Evolutionary conservation across 2,888 invertebrate species (phyloP).

Genomic region (Dicyrtoma fusca): DNA sequence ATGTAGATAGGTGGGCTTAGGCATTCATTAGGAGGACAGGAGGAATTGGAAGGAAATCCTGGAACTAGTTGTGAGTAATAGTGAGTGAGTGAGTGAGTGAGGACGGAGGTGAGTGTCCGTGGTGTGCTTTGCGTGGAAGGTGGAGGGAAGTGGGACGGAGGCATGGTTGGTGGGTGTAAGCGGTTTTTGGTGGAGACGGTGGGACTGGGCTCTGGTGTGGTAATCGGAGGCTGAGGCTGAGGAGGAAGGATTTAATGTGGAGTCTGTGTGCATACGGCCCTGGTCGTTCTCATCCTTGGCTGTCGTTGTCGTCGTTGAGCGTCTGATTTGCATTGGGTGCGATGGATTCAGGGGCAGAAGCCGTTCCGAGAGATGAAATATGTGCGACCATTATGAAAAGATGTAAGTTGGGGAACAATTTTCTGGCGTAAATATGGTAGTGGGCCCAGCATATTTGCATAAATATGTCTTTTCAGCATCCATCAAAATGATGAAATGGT

Average conservation of each 20-base stretch:
- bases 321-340: constrained; percentile 55
- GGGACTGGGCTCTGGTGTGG: neutral
- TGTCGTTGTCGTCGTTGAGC: constrained; percentile 15
- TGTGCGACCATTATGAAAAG: constrained; percentile 55
- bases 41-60: too few relatives aligned
- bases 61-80: too few relatives aligned
- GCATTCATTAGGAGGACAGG: too few relatives aligned
- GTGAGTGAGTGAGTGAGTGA: too few relatives aligned
- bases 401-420: constrained; percentile 55
- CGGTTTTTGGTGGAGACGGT: too few relatives aligned
- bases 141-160: too few relatives aligned
- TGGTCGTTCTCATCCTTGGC: constrained; percentile 12
- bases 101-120: too few relatives aligned
- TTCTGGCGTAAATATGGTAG: constrained; percentile 55
- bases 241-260: neutral
- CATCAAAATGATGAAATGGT: constrained; percentile 56
- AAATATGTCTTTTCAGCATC: constrained; percentile 57
- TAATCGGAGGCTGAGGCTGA: too few relatives aligned
- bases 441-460: constrained; percentile 57
- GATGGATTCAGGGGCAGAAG: constrained; percentile 53
- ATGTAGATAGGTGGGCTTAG: too few relatives aligned
- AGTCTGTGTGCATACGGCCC: neutral
- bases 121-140: too few relatives aligned
- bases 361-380: constrained; percentile 55
- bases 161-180: too few relatives aligned